Evolutionary conservation across 2,797 vertebrate species (phyloP), one percentile per base, ranked within the genome.

Genomic region (Lacerta viridis): DNA sequence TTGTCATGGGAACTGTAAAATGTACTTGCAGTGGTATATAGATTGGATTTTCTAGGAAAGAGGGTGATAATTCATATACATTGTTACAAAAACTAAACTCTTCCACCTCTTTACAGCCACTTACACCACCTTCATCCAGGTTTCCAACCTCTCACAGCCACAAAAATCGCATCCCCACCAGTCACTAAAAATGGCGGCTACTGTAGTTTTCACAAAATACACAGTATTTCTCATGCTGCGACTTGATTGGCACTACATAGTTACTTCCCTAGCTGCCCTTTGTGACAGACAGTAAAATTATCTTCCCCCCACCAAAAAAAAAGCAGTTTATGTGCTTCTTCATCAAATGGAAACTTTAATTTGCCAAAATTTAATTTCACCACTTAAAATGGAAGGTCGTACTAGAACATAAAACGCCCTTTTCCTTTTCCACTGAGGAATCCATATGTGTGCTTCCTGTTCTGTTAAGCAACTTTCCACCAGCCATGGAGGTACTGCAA

Each of bases 141-240:
- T 61, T 59, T 43, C 41, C 20, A 72, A 18, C 50, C 50, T 81
- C 36, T 74, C 23, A 61, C 7, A 61, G 39, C 50, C 55, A 64
- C 5, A 27, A 27, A 87, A 75, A 81, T 87, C 69, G 46, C 55
- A 29, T 59, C 50, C 61, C 29, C 27, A 74, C 29, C 59, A 17
- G 25, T 72, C 46, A n/a, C 25, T 72, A 33, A 80, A 80, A 43
- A 43, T 10, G 13, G 15, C 9, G 27, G 25, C 36, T 43, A 41
- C n/a, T 69, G 43, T 66, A 41, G 71, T 41, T 81, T 74, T 86
- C 13, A 71, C 66, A 80, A 80, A 64, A 79, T 68, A 27, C 29
- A 25, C 25, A 66, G 39, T 59, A 55, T 76, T 76, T 75, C 25
- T 76, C 41, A 68, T 80, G 29, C 41, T 29, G 69, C 41, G 15